Evolutionary conservation across 2,113 vertebrate species (phyloP), one percentile per base, ranked within the genome.

Genomic region (Myiozetetes cayanensis): DNA sequence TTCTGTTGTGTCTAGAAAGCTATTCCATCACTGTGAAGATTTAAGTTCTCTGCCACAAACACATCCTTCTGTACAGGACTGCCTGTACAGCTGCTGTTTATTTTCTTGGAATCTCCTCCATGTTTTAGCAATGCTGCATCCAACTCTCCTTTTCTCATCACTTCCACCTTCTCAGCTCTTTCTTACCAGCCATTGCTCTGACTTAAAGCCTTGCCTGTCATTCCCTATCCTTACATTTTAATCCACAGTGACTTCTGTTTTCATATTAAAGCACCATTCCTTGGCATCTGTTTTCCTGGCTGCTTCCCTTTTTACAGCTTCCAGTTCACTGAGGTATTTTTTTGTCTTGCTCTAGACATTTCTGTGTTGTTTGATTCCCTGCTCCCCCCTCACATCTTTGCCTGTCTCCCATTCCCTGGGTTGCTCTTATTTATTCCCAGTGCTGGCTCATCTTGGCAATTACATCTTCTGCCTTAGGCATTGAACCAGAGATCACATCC

Each of bases 391-490:
- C 9, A 1, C 27, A 11, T 72, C 63, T 41, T 43, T 27, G 43
- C 79, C 86, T 72, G 47, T 50, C 74, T 81, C 44, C 82, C 33
- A 0, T 72, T 71, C 11, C 70, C 23, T 59, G 59, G 8, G 0
- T 35, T 19, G 70, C 66, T 94, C 20, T 85, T 79, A 72, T 58
- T 68, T 85, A 13, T 85, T 76, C 83, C 44, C 8, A 19, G 52
- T 0, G 3, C 91, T 65, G 75, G 56, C 75, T 96, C 71, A 39
- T 63, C 71, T 76, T 8, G 3, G 79, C 71, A 94, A 37, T 79
- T 47, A 25, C 86, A 70, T 85, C 93, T 88, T 55, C 91, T 83
- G 94, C 96, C 94, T 90, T 20, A 28, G 94, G 91, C 84, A 9
- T 62, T 5, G 8, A 61, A 18, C 79, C 52, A 63, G 35, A 87